Evolutionary conservation across 2,113 vertebrate genomes (phyloP), one percentile per base, ranked within the genome.

Genomic region (Arvicanthis niloticus): DNA sequence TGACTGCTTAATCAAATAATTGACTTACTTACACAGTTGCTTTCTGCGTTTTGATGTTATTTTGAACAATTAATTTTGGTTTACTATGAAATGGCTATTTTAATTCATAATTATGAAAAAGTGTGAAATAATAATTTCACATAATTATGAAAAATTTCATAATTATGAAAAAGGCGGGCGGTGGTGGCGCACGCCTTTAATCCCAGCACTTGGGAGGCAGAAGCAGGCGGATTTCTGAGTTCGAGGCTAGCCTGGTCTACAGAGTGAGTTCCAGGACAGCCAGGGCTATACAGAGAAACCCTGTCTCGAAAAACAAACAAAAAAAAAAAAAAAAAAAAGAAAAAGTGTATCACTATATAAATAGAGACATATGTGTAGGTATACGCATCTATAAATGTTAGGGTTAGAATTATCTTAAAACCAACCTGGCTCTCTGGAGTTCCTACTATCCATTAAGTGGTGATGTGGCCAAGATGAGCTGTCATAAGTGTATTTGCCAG

Each of bases 261-360:
- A n/a, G n/a, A n/a, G n/a, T n/a, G n/a, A n/a, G n/a, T n/a, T n/a
- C n/a, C n/a, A n/a, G n/a, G n/a, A n/a, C n/a, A n/a, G n/a, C n/a
- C n/a, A n/a, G n/a, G n/a, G n/a, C n/a, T n/a, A n/a, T n/a, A n/a
- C n/a, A n/a, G n/a, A n/a, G n/a, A n/a, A n/a, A n/a, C n/a, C n/a
- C n/a, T n/a, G n/a, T n/a, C n/a, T n/a, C n/a, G n/a, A n/a, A n/a
- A n/a, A n/a, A n/a, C n/a, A n/a, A n/a, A n/a, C n/a, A 98, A 93
- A 94, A 70, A 98, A 93, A 94, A 70, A 98, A 93, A 94, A 70
- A 98, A 93, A 94, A 70, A 98, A 93, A 94, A 70, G 88, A 98
- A 93, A 94, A 70, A 91, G 91, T 68, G 5, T 96, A 96, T 97
- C 48, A 82, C 31, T 34, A 42, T 65, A 56, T 29, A 56, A 58